Base-by-base conservation (phyloP, 2,888 invertebrate genomes). In the Phaedon cochleariae region DNA sequence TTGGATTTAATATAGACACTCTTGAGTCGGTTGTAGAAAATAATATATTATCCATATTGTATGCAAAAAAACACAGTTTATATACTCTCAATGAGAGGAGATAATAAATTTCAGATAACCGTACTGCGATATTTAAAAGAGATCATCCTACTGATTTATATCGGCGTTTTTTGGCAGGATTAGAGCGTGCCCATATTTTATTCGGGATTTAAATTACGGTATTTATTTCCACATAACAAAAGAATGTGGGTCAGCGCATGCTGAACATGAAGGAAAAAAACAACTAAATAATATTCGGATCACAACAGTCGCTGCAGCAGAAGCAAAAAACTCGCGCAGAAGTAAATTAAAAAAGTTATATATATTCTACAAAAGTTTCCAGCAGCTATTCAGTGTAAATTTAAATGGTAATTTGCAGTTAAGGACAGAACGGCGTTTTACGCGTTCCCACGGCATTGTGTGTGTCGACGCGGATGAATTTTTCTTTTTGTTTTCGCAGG, bases 381-480 rank as follows among this genome's bases (percentile, higher is more conserved):
- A 60, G 53, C 60, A 53, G 60, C 45, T 52, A 60, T 60, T 20
- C 48, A 21, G 61, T 46, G 41, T 41, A 54, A 52, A 61, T 61
- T 61, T 61, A 53, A 61, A 61, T 61, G 61, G 61, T 61, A 61
- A 61, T 61, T 61, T 61, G 61, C 61, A 61, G 61, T 61, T 61
- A 60, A 61, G 53, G 54, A 45, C 54, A 61, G 54, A 61, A 46
- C 34, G 53, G 12, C 61, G 31, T 53, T 62, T 62, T 34, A 57
- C 57, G 57, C 41, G 49, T 62, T 57, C 62, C 62, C 57, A 57
- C 62, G 57, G 57, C 34, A 49, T 54, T 49, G 62, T 51, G 34
- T 55, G 57, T 53, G 60, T 60, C 17, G 57, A 34, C 31, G 20
- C 26, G 57, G 54, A 49, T 62, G 20, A 26, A 57, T 57, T 55